A percentile compares a stretch with the other conserved stretches of the same genome.
phyloP scores from a whole-genome alignment of 2,113 vertebrate genomes.

The Agapornis roseicollis region DNA sequence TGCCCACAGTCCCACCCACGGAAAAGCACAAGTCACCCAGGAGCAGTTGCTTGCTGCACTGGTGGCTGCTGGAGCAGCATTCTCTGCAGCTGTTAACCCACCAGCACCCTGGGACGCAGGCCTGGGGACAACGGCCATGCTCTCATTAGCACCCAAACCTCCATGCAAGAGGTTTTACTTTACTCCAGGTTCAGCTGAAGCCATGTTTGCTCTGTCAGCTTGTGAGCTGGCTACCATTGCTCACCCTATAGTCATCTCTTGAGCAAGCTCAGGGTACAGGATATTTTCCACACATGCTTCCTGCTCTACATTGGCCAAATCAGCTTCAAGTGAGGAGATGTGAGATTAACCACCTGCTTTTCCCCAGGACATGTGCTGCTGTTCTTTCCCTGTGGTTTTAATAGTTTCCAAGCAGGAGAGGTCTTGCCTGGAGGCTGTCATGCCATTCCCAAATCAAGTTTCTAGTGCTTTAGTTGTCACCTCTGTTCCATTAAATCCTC shows the following conservation, averaged over 20 bases:
- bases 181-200: background rate
- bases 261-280: background rate
- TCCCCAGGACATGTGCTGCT: background rate
- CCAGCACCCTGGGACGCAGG: background rate
- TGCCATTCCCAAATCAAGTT: background rate
- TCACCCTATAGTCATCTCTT: accelerated
- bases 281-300: background rate
- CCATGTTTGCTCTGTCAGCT: background rate
- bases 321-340: background rate
- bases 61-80: background rate
- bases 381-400: background rate
- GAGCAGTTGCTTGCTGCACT: background rate
- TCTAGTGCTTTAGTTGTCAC: background rate
- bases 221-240: background rate
- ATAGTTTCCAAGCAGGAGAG: background rate
- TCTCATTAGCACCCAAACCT: background rate
- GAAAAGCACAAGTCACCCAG: background rate
- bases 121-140: background rate
- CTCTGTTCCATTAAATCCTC: background rate
- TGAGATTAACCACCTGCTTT: background rate
- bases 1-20: background rate
- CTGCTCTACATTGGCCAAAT: background rate
- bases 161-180: background rate
- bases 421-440: background rate
- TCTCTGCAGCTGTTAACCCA: background rate